These are phyloP conservation scores for Grallaria varia DNA, from an alignment of 2,113 vertebrate species.

Conservation along the genomic window DNA sequence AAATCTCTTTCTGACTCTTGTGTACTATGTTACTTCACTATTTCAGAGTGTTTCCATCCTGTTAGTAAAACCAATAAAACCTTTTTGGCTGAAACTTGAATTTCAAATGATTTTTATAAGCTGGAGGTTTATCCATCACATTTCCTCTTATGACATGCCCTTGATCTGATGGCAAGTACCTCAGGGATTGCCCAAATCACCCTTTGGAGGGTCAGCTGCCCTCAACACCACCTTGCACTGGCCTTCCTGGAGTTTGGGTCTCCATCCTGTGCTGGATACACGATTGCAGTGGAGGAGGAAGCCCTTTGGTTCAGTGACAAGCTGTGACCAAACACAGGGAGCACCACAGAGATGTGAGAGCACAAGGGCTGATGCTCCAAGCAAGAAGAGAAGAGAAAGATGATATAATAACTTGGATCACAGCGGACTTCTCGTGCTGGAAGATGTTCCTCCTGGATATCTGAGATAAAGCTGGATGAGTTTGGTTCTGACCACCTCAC, in stretches of 20 bases:
- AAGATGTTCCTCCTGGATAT: not conserved
- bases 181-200: accelerated
- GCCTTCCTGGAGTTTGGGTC: not conserved
- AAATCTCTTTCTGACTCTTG: not conserved
- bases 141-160: not conserved
- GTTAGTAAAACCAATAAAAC: constrained; percentile 47
- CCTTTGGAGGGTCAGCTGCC: not conserved
- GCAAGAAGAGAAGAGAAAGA: not conserved
- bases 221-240: accelerated
- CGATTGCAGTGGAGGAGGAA: not conserved
- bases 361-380: not conserved
- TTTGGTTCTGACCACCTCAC: not conserved
- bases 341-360: accelerated
- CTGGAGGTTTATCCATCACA: not conserved
- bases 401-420: not conserved
- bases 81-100: not conserved
- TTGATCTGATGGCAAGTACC: not conserved
- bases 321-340: accelerated
- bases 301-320: accelerated
- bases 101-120: not conserved
- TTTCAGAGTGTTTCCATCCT: not conserved
- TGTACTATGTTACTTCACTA: not conserved
- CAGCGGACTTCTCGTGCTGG: accelerated
- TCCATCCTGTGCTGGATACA: no score
- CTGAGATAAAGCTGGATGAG: not conserved